Conservation (phyloP, 2,888 invertebrate genomes). For the Limnephilus rhombicus region DNA sequence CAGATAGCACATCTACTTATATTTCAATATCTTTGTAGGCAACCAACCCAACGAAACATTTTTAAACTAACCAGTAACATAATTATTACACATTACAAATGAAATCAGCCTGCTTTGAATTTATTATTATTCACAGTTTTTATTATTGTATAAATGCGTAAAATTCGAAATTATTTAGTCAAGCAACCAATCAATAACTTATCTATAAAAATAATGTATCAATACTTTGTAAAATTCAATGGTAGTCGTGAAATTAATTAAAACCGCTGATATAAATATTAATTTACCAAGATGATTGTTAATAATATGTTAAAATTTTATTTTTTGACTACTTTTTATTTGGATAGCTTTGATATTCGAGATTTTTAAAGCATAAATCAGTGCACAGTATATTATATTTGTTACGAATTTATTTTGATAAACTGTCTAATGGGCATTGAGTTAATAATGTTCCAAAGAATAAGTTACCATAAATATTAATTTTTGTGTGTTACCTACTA, state of each 20-base stretch:
- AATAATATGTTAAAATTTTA: background rate
- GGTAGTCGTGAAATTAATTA: background rate
- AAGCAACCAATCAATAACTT: background rate
- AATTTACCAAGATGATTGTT: background rate
- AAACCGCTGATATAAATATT: background rate
- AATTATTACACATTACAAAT: too few relatives aligned
- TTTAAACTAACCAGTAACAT: background rate
- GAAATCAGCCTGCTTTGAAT: background rate
- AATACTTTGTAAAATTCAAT: background rate
- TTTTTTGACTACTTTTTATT: slow-evolving; percentile 32
- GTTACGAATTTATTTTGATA: slow-evolving; percentile 2
- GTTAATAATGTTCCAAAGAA: slow-evolving; percentile 55
- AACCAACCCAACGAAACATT: background rate
- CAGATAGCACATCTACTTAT: too few relatives aligned
- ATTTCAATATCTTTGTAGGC: too few relatives aligned
- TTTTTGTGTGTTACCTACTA: slow-evolving; percentile 46
- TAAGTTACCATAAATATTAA: slow-evolving; percentile 55
- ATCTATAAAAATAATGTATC: background rate
- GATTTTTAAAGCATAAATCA: slow-evolving; percentile 11
- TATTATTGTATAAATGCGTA: background rate
- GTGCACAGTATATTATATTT: background rate
- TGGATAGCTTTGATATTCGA: background rate
- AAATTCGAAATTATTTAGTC: too few relatives aligned
- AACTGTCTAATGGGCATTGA: slow-evolving; percentile 25
- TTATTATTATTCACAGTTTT: background rate